Evolutionary conservation across 2,888 invertebrate genomes (phyloP).

Genomic region (Podotricha telesiphe): DNA sequence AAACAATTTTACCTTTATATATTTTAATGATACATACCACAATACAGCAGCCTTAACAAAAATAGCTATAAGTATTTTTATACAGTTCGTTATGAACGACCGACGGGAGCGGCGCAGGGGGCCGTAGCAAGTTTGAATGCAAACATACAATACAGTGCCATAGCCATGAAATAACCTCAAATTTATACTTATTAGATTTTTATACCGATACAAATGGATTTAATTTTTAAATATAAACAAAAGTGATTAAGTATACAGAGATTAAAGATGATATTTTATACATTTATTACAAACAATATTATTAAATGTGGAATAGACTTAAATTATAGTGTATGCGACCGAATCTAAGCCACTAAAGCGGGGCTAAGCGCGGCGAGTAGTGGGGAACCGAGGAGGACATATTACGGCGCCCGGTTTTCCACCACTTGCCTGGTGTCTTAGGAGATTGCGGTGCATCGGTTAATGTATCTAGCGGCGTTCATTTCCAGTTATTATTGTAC

Average conservation of each 20-base stretch:
- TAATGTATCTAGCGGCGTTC: constrained; percentile 47
- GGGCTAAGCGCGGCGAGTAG: constrained; percentile 52
- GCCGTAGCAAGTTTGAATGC: constrained; percentile 77
- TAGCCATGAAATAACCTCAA: constrained; percentile 80
- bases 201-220: constrained; percentile 84
- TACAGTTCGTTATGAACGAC: constrained; percentile 61
- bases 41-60: constrained; percentile 78
- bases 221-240: constrained; percentile 83
- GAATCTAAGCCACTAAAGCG: constrained; percentile 56
- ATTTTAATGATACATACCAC: constrained; percentile 55
- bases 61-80: constrained; percentile 83
- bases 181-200: constrained; percentile 83
- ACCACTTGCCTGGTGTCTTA: constrained; percentile 39
- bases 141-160: constrained; percentile 76
- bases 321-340: constrained; percentile 72
- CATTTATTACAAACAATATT: constrained; percentile 84
- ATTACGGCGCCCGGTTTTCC: constrained; percentile 48
- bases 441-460: constrained; percentile 49
- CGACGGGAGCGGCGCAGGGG: constrained; percentile 55
- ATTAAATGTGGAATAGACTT: constrained; percentile 82
- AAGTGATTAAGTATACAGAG: constrained; percentile 84
- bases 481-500: constrained; percentile 67
- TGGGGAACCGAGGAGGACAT: constrained; percentile 50
- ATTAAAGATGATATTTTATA: constrained; percentile 84
- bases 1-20: constrained; percentile 47